phyloP scores from a whole-genome alignment of 1,140 invertebrate genomes.

The Pseudomyrmex concolor region DNA sequence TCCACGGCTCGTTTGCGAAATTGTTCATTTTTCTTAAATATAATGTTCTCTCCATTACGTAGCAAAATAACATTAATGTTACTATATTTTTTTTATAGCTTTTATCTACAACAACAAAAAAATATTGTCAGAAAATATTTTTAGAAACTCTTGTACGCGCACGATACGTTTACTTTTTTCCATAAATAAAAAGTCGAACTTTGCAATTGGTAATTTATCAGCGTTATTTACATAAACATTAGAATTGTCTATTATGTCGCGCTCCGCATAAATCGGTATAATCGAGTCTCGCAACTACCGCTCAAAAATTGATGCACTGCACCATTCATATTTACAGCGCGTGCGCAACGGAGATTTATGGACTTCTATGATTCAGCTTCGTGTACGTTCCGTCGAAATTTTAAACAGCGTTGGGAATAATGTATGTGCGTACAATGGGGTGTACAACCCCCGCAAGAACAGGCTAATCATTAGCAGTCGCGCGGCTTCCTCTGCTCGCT shows the following conservation, averaged over 20 bases:
- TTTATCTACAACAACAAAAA: background rate
- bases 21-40: conserved; percentile 10
- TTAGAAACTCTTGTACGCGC: background rate
- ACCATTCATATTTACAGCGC: background rate
- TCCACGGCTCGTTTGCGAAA: background rate
- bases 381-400: conserved; percentile 10
- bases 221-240: background rate
- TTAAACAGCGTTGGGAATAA: conserved; percentile 32
- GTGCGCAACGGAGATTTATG: conserved; percentile 10
- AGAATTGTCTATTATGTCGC: background rate
- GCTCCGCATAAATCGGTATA: background rate
- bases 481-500: conserved; percentile 32
- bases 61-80: background rate
- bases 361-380: background rate
- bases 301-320: conserved; percentile 28
- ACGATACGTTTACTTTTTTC: too few relatives aligned
- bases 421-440: conserved; percentile 7
- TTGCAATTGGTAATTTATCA: too few relatives aligned
- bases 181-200: too few relatives aligned
- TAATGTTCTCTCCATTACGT: background rate
- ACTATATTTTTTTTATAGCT: background rate
- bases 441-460: background rate
- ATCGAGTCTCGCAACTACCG: background rate
- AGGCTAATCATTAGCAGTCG: conserved; percentile 50
- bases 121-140: background rate